Base-by-base conservation (phyloP, 2,113 vertebrate genomes). In the Centropus bengalensis region DNA sequence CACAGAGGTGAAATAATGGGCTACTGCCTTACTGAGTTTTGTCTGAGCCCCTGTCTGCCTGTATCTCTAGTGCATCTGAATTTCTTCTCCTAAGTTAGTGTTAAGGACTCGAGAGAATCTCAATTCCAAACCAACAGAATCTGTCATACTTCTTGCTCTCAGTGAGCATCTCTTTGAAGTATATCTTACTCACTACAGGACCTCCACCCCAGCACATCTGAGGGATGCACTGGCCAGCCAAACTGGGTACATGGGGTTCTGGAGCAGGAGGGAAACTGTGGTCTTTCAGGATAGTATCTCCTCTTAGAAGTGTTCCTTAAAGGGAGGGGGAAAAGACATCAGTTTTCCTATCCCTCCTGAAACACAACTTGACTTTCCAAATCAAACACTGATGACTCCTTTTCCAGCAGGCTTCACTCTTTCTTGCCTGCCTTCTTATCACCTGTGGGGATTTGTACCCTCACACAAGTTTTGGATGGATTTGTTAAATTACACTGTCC, bases 191-290 rank as follows among this genome's bases (percentile, higher is more conserved):
- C 12, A 2, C n/a, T 55, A 30, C 20, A 51, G 17, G 5, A 62
- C 14, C 23, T 63, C 54, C 14, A 14, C 12, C 18, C n/a, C 49
- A 54, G 55, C 26, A 11, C 24, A 32, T 21, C 44, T 36, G 71
- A n/a, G 71, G 26, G 44, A 33, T 7, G 14, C 23, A 14, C 38
- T 38, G 58, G 10, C 11, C 54, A 89, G 14, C 6, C 60, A 82
- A 7, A 18, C 17, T 19, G 42, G 32, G 14, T 51, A 20, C 59
- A 1, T 0, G 2, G 9, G 7, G 5, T 52, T 4, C 20, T 71
- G 63, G 52, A 24, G 24, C 44, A 59, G 51, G 19, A 49, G 60
- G 55, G 74, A n/a, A 88, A 14, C 30, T 75, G 44, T 49, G 33
- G 28, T 21, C 13, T 23, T 38, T 40, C 38, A 75, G 27, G 44